phyloP scores from a whole-genome alignment of 2,797 vertebrate species.

The Acrossocheilus fasciatus region DNA sequence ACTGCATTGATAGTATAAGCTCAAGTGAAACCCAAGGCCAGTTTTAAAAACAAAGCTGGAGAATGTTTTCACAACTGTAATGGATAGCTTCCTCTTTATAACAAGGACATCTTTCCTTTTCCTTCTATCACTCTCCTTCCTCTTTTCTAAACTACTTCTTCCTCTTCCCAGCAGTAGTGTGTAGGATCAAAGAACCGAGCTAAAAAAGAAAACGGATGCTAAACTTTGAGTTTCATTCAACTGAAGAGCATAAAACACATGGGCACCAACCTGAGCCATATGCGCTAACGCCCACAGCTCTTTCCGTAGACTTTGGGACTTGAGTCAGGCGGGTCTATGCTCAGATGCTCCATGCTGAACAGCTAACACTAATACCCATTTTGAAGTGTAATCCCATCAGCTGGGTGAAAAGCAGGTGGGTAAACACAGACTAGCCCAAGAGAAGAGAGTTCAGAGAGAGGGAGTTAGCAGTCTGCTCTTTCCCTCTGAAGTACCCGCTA shows the following conservation, averaged over 20 bases:
- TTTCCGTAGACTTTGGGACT: slow-evolving; percentile 38
- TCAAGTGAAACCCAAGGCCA: neutral
- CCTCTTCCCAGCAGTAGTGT: neutral
- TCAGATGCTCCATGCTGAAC: slow-evolving; percentile 23
- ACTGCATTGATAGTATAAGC: neutral
- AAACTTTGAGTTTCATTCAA: slow-evolving; percentile 1
- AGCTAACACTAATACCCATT: slow-evolving; percentile 47
- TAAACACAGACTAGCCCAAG: slow-evolving; percentile 57
- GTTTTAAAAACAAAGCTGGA: neutral
- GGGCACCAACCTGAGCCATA: slow-evolving; percentile 15
- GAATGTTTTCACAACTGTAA: neutral
- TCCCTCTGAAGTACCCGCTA: slow-evolving; percentile 55
- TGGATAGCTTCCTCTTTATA: slow-evolving; percentile 27
- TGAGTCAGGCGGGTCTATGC: slow-evolving; percentile 64
- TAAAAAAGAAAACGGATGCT: neutral
- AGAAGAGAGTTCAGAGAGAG: slow-evolving; percentile 58
- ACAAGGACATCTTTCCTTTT: slow-evolving; percentile 23
- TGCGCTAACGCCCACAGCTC: slow-evolving; percentile 28
- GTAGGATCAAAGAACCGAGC: slow-evolving; percentile 1
- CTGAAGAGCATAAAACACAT: neutral
- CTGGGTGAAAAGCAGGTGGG: slow-evolving; percentile 74
- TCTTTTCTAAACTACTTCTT: neutral
- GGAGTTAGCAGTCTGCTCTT: slow-evolving; percentile 54
- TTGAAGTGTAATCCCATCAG: slow-evolving; percentile 66
- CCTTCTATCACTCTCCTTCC: slow-evolving; percentile 1